Conservation (phyloP, 2,113 vertebrate genomes). For the Bos taurus region DNA sequence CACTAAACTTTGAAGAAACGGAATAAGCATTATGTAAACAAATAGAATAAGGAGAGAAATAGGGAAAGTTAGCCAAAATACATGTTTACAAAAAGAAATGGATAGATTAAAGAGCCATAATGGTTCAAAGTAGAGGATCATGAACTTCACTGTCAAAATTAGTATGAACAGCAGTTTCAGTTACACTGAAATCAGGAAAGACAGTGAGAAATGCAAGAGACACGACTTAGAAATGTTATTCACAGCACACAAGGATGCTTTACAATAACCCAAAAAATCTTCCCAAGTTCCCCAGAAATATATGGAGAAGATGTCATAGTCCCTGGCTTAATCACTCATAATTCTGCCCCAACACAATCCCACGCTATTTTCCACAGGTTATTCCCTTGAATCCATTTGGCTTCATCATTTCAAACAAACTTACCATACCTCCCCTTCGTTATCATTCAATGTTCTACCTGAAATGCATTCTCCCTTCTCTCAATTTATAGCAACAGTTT, state of each 20-base stretch:
- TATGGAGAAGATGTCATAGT: not conserved
- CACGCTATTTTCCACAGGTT: not conserved
- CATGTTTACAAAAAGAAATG: constrained; percentile 28
- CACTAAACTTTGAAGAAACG: not conserved
- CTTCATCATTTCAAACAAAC: not conserved
- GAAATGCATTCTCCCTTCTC: not conserved
- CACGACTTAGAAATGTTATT: not conserved
- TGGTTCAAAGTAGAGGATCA: not conserved
- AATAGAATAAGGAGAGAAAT: not conserved
- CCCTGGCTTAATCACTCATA: not conserved
- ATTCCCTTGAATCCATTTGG: not conserved
- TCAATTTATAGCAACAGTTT: not conserved
- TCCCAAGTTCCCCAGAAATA: not conserved
- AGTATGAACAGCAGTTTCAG: not conserved
- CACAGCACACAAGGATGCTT: not conserved
- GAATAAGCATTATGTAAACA: constrained; percentile 10
- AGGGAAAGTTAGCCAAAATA: not conserved
- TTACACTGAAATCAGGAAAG: constrained; percentile 11
- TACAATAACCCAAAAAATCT: not conserved
- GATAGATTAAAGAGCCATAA: not conserved
- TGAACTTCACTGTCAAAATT: not conserved
- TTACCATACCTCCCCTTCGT: not conserved
- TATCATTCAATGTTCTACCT: not conserved
- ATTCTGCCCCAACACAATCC: not conserved
- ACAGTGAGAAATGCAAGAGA: not conserved